Percentiles rank a stretch among this genome's conserved stretches.
phyloP scores from a whole-genome alignment of 2,888 invertebrate species.

The Arctia plantaginis region DNA sequence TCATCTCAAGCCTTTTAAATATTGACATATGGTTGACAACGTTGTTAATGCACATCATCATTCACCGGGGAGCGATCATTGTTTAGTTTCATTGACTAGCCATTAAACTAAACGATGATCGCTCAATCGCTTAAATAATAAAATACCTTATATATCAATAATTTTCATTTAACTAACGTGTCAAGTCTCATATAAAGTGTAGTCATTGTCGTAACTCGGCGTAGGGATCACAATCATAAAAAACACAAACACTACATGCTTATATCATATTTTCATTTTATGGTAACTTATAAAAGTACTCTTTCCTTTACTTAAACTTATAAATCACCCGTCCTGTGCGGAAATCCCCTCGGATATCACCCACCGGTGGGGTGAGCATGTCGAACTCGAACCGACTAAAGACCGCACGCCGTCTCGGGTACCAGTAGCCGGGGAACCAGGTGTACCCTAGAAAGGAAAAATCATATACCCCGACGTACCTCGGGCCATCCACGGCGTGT shows the following conservation, averaged over 20 bases:
- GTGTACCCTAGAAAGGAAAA: too few relatives aligned
- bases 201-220: slow-evolving; percentile 30
- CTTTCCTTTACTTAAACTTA: neutral
- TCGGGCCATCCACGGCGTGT: too few relatives aligned
- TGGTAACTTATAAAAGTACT: too few relatives aligned
- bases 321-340: slow-evolving; percentile 24
- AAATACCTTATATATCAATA: slow-evolving; percentile 48
- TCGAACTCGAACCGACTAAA: too few relatives aligned
- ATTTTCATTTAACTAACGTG: slow-evolving; percentile 56
- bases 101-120: too few relatives aligned
- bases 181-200: slow-evolving; percentile 49
- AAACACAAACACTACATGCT: neutral
- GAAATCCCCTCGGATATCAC: too few relatives aligned
- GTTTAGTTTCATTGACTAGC: slow-evolving; percentile 58
- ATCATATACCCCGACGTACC: too few relatives aligned
- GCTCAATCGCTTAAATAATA: slow-evolving; percentile 58
- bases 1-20: slow-evolving; percentile 21
- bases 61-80: slow-evolving; percentile 37
- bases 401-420: too few relatives aligned
- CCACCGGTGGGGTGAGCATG: too few relatives aligned
- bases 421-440: too few relatives aligned
- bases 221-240: slow-evolving; percentile 41
- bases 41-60: slow-evolving; percentile 35
- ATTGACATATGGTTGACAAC: slow-evolving; percentile 42
- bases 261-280: neutral